These are phyloP conservation scores for Antechinus stuartii DNA, from an alignment of 2,113 vertebrate species.

Conservation along the genomic window DNA sequence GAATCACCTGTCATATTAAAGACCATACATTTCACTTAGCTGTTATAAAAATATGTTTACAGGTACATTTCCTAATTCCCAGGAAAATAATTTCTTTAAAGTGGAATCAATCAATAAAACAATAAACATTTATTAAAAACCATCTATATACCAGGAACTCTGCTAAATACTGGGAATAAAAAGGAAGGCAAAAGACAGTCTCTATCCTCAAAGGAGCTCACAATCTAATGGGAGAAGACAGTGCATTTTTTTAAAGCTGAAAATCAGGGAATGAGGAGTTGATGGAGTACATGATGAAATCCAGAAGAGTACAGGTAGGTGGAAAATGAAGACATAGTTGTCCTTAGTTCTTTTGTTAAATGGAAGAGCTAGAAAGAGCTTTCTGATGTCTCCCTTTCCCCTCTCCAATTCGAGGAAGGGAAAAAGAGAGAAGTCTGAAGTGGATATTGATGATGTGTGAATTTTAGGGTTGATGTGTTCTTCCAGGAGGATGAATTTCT, in stretches of 20 bases:
- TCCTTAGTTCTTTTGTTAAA: not conserved
- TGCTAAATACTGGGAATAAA: not conserved
- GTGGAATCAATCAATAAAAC: not conserved
- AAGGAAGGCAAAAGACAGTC: constrained; percentile 10
- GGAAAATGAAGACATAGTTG: not conserved
- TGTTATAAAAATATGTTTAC: not conserved
- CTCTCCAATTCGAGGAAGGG: not conserved
- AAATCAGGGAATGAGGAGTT: not conserved
- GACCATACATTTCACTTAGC: not conserved
- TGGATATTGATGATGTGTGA: not conserved
- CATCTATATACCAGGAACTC: not conserved
- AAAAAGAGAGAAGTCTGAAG: not conserved
- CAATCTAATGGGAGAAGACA: constrained; percentile 10
- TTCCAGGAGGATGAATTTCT: not conserved
- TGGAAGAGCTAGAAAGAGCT: not conserved
- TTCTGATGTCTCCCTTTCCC: not conserved
- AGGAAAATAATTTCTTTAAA: not conserved
- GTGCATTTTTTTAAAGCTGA: constrained; percentile 20
- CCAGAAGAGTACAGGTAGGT: not conserved
- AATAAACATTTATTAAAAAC: constrained; percentile 18
- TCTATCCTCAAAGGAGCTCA: constrained; percentile 8
- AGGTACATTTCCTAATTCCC: not conserved
- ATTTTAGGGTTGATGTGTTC: not conserved
- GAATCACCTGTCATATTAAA: not conserved
- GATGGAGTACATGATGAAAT: not conserved